Evolutionary conservation across 2,888 invertebrate species (phyloP).

Genomic region (Aquatica leii): DNA sequence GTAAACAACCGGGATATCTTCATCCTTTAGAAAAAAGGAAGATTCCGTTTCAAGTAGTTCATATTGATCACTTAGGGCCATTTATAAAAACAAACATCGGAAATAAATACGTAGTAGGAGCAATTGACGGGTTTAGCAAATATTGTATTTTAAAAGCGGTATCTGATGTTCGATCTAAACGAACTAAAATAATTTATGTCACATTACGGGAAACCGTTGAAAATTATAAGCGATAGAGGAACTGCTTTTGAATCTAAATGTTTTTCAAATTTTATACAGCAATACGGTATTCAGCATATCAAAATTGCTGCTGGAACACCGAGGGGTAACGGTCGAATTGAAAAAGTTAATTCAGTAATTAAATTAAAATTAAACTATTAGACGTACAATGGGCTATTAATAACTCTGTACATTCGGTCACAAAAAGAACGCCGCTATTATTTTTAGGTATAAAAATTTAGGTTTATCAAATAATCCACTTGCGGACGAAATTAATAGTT

Average conservation of each 20-base stretch:
- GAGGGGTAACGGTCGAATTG: neutral
- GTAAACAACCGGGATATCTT: neutral
- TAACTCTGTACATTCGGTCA: neutral
- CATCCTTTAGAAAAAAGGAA: conserved; percentile 24
- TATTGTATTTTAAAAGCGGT: no score
- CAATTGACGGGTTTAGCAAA: neutral
- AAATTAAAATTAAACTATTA: neutral
- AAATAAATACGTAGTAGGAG: neutral
- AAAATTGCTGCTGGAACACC: neutral
- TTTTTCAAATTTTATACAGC: no score
- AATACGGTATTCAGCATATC: no score
- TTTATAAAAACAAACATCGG: neutral
- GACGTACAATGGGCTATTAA: neutral
- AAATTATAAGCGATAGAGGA: neutral
- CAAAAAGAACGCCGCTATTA: neutral
- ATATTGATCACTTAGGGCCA: neutral
- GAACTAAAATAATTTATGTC: no score
- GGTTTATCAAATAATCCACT: neutral
- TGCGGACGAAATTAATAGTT: neutral
- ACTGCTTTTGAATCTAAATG: neutral
- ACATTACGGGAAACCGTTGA: neutral
- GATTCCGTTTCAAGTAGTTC: conserved; percentile 49
- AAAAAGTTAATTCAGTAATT: neutral
- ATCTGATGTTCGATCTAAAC: neutral
- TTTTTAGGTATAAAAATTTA: neutral